Evolutionary conservation across 2,888 invertebrate genomes (phyloP).

Genomic region (Vannuccia rotundouncinata): DNA sequence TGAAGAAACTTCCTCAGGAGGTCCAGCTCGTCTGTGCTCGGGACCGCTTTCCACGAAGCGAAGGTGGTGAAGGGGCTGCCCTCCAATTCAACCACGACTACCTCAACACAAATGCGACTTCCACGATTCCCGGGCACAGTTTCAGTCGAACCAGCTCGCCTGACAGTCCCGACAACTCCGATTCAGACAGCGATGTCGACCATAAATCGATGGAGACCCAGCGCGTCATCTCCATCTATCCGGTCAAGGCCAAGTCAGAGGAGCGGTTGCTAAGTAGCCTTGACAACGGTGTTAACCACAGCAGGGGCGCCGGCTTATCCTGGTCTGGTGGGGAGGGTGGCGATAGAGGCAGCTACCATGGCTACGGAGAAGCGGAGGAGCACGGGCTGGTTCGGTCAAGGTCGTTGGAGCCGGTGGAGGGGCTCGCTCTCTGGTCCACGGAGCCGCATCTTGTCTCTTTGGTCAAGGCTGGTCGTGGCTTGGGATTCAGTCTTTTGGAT

Average conservation of each 20-base stretch:
- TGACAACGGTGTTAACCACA: not conserved
- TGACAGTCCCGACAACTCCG: not conserved
- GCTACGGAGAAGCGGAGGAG: too few species aligned
- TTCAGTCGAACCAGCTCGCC: not conserved
- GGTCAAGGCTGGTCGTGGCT: constrained; percentile 79
- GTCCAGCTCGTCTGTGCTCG: constrained; percentile 79
- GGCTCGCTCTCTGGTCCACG: constrained; percentile 39
- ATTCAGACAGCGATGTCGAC: not conserved
- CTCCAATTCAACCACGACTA: not conserved
- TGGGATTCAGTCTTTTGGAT: constrained; percentile 87
- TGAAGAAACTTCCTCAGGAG: constrained; percentile 75
- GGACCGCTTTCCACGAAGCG: too few species aligned
- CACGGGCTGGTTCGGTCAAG: constrained; percentile 25
- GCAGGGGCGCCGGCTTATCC: not conserved
- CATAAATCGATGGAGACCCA: not conserved
- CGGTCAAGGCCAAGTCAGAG: constrained; percentile 34
- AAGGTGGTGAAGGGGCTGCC: not conserved
- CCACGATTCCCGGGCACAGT: not conserved
- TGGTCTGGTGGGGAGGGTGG: not conserved
- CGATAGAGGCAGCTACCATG: not conserved
- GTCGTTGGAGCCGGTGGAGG: constrained; percentile 41
- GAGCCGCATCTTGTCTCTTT: constrained; percentile 36
- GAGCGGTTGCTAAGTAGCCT: constrained; percentile 2
- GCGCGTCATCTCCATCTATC: constrained; percentile 8
- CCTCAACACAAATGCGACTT: not conserved